These are phyloP conservation scores for Hydropsyche tenuis DNA, from an alignment of 1,140 invertebrate genomes.

Conservation along the genomic window DNA sequence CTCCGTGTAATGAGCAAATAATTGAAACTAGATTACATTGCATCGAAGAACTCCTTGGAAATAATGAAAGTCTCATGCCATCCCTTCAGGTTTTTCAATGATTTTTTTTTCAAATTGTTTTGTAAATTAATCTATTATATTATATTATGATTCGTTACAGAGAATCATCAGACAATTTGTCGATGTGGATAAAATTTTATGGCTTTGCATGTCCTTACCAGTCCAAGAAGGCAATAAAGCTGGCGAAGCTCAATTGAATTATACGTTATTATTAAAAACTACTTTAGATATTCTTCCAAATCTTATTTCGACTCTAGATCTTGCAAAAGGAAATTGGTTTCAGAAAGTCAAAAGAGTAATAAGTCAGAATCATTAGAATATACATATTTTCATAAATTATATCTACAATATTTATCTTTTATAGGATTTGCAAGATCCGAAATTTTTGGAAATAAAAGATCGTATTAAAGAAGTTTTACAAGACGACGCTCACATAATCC, in stretches of 20 bases:
- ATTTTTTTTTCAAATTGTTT: too few species aligned
- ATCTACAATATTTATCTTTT: not conserved
- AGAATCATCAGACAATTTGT: conserved; percentile 59
- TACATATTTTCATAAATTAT: too few species aligned
- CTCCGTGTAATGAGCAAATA: conserved; percentile 68
- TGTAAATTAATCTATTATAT: too few species aligned
- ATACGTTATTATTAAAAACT: conserved; percentile 79
- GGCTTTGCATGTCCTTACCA: conserved; percentile 62
- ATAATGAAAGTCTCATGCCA: conserved; percentile 66
- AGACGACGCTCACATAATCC: conserved; percentile 70
- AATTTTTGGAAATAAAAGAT: conserved; percentile 65
- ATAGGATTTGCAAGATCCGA: conserved; percentile 58
- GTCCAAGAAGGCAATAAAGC: conserved; percentile 66
- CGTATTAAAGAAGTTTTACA: conserved; percentile 74
- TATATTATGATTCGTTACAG: too few species aligned
- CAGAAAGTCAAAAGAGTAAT: conserved; percentile 68
- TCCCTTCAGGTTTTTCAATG: conserved; percentile 56
- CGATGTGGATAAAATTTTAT: conserved; percentile 63
- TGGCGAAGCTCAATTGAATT: conserved; percentile 80
- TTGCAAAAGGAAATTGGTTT: conserved; percentile 68
- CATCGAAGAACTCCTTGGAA: conserved; percentile 76
- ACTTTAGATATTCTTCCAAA: conserved; percentile 75
- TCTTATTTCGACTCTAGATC: conserved; percentile 67
- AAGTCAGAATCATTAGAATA: conserved; percentile 25
- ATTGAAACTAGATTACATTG: conserved; percentile 75